Percentiles rank a stretch among this genome's conserved stretches.
phyloP scores from a whole-genome alignment of 37 sponge, comb jelly and placozoan species.

The Halisarca cf. caerulea region DNA sequence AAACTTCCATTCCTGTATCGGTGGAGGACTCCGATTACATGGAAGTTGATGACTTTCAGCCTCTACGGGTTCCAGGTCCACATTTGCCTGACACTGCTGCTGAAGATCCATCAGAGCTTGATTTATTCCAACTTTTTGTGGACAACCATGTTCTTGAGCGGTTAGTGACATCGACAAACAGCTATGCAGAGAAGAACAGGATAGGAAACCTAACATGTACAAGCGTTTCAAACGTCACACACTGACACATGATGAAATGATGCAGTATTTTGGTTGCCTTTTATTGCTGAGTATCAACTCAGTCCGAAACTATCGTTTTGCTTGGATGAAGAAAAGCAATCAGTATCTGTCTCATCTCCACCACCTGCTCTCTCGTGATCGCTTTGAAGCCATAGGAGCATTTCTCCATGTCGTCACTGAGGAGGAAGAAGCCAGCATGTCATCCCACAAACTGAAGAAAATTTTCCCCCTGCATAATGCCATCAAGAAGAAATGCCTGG shows the following conservation, averaged over 20 bases:
- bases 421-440: slow-evolving; percentile 7
- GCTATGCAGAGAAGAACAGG: too few relatives aligned
- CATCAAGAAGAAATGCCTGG: too few relatives aligned
- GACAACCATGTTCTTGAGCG: background rate
- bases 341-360: background rate
- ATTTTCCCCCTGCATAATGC: slow-evolving; percentile 7
- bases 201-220: background rate
- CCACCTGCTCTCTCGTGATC: background rate
- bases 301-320: background rate
- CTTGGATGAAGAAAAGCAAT: background rate
- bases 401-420: slow-evolving; percentile 30
- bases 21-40: background rate
- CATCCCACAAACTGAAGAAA: too few relatives aligned
- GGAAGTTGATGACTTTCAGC: background rate
- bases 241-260: slow-evolving; percentile 1
- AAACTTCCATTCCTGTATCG: too few relatives aligned
- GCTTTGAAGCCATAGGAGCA: slow-evolving; percentile 26
- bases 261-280: background rate
- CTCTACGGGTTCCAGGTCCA: background rate
- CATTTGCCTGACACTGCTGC: background rate
- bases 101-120: background rate
- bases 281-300: background rate
- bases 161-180: too few relatives aligned
- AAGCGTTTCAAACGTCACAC: background rate
- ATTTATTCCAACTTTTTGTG: slow-evolving; percentile 17